A percentile compares a stretch with the other conserved stretches of the same genome.
Conservation (phyloP, 2,888 invertebrate species). For the Eupithecia pulchellata region DNA sequence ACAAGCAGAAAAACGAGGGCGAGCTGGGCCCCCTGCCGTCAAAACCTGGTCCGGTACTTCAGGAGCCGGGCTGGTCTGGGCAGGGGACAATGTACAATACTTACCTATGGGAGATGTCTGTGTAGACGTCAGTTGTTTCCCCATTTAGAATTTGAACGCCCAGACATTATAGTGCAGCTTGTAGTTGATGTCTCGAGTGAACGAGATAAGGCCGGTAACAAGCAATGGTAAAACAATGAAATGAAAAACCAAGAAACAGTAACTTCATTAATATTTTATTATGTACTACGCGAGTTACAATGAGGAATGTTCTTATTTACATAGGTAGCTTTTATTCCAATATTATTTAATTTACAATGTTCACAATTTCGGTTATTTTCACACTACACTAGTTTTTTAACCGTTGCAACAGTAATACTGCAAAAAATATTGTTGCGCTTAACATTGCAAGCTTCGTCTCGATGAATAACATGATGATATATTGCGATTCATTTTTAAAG, state of each 20-base stretch:
- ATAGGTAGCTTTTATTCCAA: slow-evolving; percentile 74
- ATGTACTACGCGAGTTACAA: slow-evolving; percentile 85
- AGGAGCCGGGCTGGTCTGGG: too few relatives aligned
- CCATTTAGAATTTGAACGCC: too few relatives aligned
- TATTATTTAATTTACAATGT: slow-evolving; percentile 57
- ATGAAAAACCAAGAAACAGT: slow-evolving; percentile 70
- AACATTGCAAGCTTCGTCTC: slow-evolving; percentile 39
- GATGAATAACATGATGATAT: slow-evolving; percentile 31
- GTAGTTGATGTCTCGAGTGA: neutral
- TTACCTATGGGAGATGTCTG: too few relatives aligned
- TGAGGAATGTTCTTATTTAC: slow-evolving; percentile 86
- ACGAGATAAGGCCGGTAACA: neutral
- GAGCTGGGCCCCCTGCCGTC: too few relatives aligned
- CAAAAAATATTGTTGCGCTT: slow-evolving; percentile 58
- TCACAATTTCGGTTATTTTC: slow-evolving; percentile 49
- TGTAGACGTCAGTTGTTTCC: too few relatives aligned
- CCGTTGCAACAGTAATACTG: slow-evolving; percentile 73
- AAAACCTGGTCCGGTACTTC: too few relatives aligned
- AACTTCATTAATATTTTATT: slow-evolving; percentile 86
- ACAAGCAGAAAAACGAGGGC: too few relatives aligned
- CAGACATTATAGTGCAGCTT: neutral
- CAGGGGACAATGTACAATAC: too few relatives aligned
- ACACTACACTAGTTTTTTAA: slow-evolving; percentile 53
- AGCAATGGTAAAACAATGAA: slow-evolving; percentile 6
- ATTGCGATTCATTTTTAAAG: slow-evolving; percentile 53